These are phyloP conservation scores for Passer montanus DNA, from an alignment of 2,113 vertebrate genomes.

Conservation along the genomic window DNA sequence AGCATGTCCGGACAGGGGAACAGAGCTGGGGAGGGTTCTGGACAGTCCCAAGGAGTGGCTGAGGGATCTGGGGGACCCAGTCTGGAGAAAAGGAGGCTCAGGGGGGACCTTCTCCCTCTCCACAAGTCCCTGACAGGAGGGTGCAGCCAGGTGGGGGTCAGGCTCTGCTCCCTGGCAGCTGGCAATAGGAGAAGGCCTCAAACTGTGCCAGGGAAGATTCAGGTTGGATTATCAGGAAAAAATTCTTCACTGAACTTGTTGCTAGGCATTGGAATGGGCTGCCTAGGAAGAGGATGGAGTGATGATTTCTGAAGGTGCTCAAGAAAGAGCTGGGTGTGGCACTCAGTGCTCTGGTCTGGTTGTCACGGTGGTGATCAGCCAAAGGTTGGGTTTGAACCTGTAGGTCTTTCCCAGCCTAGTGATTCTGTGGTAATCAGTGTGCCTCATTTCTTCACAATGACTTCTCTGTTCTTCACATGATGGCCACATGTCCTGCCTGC, in stretches of 20 bases:
- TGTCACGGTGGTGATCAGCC: neutral
- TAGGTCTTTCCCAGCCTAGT: neutral
- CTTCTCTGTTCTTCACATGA: too few relatives aligned
- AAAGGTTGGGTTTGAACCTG: neutral
- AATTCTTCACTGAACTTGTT: neutral
- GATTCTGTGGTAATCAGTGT: neutral
- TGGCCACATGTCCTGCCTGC: neutral
- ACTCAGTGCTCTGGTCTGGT: neutral
- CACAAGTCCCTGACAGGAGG: neutral
- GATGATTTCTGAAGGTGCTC: neutral
- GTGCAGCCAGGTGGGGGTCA: neutral
- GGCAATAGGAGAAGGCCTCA: neutral
- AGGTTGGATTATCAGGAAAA: neutral
- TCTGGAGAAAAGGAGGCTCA: neutral
- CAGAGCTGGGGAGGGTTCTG: fast-evolving
- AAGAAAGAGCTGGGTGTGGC: neutral
- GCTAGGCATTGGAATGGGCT: neutral
- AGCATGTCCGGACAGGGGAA: neutral
- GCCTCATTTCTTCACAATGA: neutral
- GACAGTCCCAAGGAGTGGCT: neutral
- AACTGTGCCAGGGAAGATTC: neutral
- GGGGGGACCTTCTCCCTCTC: neutral
- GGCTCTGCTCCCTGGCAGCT: neutral
- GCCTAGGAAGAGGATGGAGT: neutral
- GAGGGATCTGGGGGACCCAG: neutral